These are phyloP conservation scores for Callipepla californica DNA, from an alignment of 2,113 vertebrate genomes.

Conservation along the genomic window DNA sequence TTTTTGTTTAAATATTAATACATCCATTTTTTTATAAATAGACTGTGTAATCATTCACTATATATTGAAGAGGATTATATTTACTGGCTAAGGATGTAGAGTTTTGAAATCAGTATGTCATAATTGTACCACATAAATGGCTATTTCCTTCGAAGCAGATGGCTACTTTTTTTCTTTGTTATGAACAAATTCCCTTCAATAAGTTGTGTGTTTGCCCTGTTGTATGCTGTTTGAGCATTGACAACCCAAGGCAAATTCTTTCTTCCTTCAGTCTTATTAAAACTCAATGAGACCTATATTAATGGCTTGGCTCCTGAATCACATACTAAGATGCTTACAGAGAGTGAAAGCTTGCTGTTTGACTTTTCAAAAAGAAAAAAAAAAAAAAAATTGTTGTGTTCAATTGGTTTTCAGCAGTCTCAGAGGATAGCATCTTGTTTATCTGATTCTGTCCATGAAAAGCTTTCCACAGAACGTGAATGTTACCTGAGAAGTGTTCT, in stretches of 20 bases:
- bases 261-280: constrained; percentile 7
- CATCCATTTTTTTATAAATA: constrained; percentile 19
- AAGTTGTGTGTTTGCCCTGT: constrained; percentile 2
- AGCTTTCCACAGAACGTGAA: constrained; percentile 6
- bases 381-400: not conserved
- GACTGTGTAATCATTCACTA: not conserved
- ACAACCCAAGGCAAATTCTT: not conserved
- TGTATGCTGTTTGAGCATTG: constrained; percentile 2
- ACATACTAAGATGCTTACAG: not conserved
- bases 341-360: constrained; percentile 4
- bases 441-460: constrained; percentile 31
- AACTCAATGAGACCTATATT: constrained; percentile 16
- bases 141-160: constrained; percentile 12
- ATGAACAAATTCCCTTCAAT: constrained; percentile 6
- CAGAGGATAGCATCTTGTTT: constrained; percentile 30
- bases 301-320: not conserved
- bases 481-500: not conserved
- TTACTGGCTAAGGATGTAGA: not conserved
- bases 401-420: constrained; percentile 3
- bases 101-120: not conserved
- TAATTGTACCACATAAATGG: not conserved
- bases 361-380: constrained; percentile 20
- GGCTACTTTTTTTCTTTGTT: not conserved
- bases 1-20: constrained; percentile 38
- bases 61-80: not conserved